phyloP scores from a whole-genome alignment of 2,888 invertebrate genomes.

The Thumatha senex region DNA sequence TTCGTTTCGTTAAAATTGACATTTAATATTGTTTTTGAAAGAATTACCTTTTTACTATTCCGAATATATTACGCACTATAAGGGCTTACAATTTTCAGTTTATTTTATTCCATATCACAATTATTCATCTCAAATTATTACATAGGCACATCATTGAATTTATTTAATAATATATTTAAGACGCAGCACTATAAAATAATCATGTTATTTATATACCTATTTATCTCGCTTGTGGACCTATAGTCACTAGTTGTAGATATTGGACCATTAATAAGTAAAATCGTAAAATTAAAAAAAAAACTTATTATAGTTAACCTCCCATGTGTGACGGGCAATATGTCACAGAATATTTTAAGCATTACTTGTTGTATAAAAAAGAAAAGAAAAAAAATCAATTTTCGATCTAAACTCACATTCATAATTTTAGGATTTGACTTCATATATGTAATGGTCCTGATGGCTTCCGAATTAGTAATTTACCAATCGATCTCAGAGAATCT shows the following conservation, averaged over 20 bases:
- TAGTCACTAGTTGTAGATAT: slow-evolving; percentile 44
- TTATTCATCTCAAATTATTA: no score
- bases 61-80: no score
- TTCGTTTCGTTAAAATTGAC: no score
- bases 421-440: slow-evolving; percentile 17
- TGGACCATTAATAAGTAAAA: slow-evolving; percentile 40
- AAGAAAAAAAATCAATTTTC: not conserved
- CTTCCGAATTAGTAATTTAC: slow-evolving; percentile 47
- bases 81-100: no score
- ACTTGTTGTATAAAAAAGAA: no score
- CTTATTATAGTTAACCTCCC: not conserved
- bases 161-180: no score
- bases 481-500: slow-evolving; percentile 40
- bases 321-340: no score
- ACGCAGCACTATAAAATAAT: slow-evolving; percentile 2
- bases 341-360: no score
- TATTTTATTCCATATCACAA: no score
- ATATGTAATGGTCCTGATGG: slow-evolving; percentile 42
- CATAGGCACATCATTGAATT: no score
- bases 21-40: no score
- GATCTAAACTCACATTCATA: not conserved
- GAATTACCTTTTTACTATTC: no score
- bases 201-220: slow-evolving; percentile 21
- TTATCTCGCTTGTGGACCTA: slow-evolving; percentile 51
- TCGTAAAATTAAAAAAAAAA: slow-evolving; percentile 17